A percentile compares a stretch with the other conserved stretches of the same genome.
These are phyloP conservation scores for Clitarchus hookeri DNA, from an alignment of 2,888 invertebrate genomes.

Conservation along the genomic window DNA sequence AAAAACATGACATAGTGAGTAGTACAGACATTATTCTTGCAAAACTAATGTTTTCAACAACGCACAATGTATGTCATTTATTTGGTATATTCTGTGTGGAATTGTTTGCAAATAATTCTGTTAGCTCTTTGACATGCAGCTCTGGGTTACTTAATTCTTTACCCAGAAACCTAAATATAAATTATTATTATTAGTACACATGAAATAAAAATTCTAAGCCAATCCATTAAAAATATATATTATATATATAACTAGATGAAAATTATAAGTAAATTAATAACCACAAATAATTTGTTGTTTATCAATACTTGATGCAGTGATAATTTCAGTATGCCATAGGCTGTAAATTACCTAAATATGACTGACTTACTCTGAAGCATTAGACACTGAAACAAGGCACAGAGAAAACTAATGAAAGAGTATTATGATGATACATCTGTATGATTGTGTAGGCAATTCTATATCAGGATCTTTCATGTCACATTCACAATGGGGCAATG, in stretches of 20 bases:
- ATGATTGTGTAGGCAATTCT: neutral
- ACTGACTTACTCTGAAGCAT: no score
- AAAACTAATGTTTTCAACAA: no score
- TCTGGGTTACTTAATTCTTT: neutral
- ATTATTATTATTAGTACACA: neutral
- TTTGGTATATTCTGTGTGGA: neutral
- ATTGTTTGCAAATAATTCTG: neutral
- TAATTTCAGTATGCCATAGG: no score
- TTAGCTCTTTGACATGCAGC: neutral
- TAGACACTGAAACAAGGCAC: neutral
- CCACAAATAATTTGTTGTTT: no score
- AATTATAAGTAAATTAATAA: no score
- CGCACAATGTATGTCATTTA: no score
- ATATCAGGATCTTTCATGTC: neutral
- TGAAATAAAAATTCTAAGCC: neutral
- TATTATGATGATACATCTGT: neutral
- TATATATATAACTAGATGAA: no score
- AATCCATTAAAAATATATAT: neutral
- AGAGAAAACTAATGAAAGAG: neutral
- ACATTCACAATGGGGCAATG: slow-evolving; percentile 8
- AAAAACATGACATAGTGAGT: no score
- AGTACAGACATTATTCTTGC: no score
- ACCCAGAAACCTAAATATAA: neutral
- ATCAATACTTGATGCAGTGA: no score
- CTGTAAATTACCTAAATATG: no score